Conservation (phyloP, 1,140 invertebrate genomes). For the Scaptomyza graminum region DNA sequence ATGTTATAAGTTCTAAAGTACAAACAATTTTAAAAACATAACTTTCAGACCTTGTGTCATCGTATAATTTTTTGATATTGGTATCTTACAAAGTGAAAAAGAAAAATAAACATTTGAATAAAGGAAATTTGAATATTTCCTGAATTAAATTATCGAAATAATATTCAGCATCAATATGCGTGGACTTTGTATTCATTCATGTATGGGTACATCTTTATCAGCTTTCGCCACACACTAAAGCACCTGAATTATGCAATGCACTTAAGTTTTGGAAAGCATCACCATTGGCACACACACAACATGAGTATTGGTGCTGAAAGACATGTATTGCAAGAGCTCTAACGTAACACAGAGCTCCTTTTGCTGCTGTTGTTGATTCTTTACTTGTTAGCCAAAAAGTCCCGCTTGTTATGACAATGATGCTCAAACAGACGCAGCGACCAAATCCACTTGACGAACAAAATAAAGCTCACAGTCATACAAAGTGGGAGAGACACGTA, state of each 20-base stretch:
- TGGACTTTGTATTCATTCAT: conserved; percentile 2
- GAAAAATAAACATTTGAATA: no score
- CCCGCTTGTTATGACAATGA: conserved; percentile 57
- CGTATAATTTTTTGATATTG: no score
- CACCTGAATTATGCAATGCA: conserved; percentile 36
- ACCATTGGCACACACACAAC: background rate
- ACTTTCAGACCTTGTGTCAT: no score
- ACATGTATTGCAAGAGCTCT: conserved; percentile 46
- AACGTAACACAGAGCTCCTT: conserved; percentile 16
- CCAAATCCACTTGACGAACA: conserved; percentile 51
- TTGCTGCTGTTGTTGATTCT: conserved; percentile 5
- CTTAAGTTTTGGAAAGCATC: conserved; percentile 23
- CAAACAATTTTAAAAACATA: no score
- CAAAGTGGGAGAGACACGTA: conserved; percentile 32
- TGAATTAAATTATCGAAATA: background rate
- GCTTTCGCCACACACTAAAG: conserved; percentile 11
- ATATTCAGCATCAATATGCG: background rate
- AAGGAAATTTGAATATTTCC: no score
- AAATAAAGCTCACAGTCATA: conserved; percentile 39
- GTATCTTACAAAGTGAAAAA: no score
- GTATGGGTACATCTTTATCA: conserved; percentile 24
- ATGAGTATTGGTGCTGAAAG: conserved; percentile 14
- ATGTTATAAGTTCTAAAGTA: no score
- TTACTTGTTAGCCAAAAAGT: conserved; percentile 57
- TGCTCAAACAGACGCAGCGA: conserved; percentile 11